Percentiles rank a stretch among this genome's conserved stretches.
These are phyloP conservation scores for Nerophis lumbriciformis DNA, from an alignment of 2,113 vertebrate species.

Conservation along the genomic window DNA sequence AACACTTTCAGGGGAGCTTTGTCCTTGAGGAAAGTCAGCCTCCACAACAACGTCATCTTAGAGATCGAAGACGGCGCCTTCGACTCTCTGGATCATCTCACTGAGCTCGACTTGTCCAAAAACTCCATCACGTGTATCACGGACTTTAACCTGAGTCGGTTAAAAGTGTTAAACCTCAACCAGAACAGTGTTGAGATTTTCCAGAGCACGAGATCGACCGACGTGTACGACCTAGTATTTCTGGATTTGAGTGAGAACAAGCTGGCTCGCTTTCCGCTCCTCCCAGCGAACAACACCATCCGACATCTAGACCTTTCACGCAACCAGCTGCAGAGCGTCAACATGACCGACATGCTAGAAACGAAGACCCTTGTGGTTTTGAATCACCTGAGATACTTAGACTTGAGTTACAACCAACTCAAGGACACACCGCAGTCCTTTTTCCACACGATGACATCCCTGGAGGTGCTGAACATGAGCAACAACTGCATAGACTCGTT, in stretches of 20 bases:
- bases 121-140: constrained; percentile 94
- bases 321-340: constrained; percentile 77
- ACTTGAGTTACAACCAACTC: constrained; percentile 90
- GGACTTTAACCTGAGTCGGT: constrained; percentile 81
- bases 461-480: constrained; percentile 85
- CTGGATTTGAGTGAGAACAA: constrained; percentile 90
- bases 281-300: constrained; percentile 76
- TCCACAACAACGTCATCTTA: constrained; percentile 91
- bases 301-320: constrained; percentile 81
- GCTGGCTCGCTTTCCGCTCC: constrained; percentile 78
- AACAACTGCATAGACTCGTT: constrained; percentile 84
- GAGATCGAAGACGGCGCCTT: constrained; percentile 92
- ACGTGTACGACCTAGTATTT: constrained; percentile 67
- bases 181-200: constrained; percentile 90
- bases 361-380: constrained; percentile 46
- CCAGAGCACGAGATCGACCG: constrained; percentile 55
- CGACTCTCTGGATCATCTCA: constrained; percentile 72
- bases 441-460: constrained; percentile 72
- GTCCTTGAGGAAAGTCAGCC: constrained; percentile 72
- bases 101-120: constrained; percentile 84
- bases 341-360: constrained; percentile 37
- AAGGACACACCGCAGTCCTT: constrained; percentile 74
- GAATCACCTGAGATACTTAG: constrained; percentile 74
- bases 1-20: constrained; percentile 74
- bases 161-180: constrained; percentile 84